Evolutionary conservation across 2,888 invertebrate genomes (phyloP).

Genomic region (Thelaira solivaga): DNA sequence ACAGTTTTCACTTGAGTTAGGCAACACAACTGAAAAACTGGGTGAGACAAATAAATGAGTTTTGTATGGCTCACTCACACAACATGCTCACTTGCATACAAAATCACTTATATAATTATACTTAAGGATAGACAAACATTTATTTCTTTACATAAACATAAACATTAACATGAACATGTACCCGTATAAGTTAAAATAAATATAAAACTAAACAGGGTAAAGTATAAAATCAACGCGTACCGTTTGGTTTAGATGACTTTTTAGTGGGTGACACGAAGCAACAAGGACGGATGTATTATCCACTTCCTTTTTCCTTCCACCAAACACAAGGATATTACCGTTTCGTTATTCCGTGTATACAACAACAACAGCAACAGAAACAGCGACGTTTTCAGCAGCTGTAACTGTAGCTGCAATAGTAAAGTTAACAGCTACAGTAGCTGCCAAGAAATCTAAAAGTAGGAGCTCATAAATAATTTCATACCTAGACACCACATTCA

Average conservation of each 20-base stretch:
- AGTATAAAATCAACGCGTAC: conserved; percentile 65
- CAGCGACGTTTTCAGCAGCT: too few species aligned
- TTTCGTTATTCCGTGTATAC: conserved; percentile 72
- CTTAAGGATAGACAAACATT: not conserved
- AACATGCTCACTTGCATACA: not conserved
- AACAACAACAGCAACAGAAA: too few species aligned
- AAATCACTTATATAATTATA: not conserved
- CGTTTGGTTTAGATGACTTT: conserved; percentile 62
- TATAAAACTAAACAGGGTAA: conserved; percentile 40
- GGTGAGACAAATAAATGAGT: conserved; percentile 58
- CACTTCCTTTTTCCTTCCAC: conserved; percentile 79
- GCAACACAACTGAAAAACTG: conserved; percentile 60
- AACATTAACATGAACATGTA: not conserved
- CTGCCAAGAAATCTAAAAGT: not conserved
- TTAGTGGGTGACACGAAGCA: conserved; percentile 78
- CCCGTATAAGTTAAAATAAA: not conserved
- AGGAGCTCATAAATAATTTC: conserved; percentile 27
- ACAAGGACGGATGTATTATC: conserved; percentile 79
- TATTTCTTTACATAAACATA: not conserved
- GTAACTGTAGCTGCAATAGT: too few species aligned
- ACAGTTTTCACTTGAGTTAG: conserved; percentile 71
- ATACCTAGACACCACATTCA: conserved; percentile 25
- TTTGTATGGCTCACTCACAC: conserved; percentile 21
- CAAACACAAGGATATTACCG: conserved; percentile 78
- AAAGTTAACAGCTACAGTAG: conserved; percentile 8